phyloP scores from a whole-genome alignment of 2,113 vertebrate genomes.

The Camelus bactrianus region DNA sequence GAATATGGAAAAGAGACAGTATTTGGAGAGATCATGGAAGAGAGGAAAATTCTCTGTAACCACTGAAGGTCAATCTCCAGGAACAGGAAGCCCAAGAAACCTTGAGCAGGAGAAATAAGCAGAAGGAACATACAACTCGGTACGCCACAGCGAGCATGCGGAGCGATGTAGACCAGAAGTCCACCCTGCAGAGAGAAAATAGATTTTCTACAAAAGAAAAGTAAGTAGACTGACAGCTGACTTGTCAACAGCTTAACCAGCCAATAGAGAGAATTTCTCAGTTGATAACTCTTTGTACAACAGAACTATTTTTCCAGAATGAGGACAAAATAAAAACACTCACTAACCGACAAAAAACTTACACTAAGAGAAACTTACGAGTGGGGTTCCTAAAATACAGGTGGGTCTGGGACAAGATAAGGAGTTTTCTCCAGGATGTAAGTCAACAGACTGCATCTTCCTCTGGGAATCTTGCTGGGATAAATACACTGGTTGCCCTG shows the following conservation, averaged over 20 bases:
- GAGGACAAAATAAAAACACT: background rate
- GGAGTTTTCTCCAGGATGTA: background rate
- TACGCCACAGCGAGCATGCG: background rate
- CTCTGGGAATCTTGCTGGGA: background rate
- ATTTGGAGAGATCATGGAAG: background rate
- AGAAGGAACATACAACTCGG: no score
- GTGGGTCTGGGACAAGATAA: fast-evolving
- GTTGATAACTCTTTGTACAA: background rate
- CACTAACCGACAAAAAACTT: background rate
- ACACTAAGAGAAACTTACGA: no score
- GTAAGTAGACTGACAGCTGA: fast-evolving
- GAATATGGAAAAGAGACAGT: background rate
- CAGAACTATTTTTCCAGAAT: background rate
- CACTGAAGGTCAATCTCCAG: background rate
- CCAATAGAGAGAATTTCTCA: background rate
- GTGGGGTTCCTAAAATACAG: no score
- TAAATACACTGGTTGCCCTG: fast-evolving
- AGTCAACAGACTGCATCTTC: fast-evolving
- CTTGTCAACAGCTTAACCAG: background rate
- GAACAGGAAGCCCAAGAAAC: no score
- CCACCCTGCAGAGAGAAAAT: background rate
- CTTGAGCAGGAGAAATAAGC: background rate
- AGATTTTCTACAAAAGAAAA: background rate
- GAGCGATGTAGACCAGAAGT: fast-evolving
- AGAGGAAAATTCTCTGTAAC: background rate